Base-by-base conservation (phyloP, 2,113 vertebrate species). In the Ailurus styani region DNA sequence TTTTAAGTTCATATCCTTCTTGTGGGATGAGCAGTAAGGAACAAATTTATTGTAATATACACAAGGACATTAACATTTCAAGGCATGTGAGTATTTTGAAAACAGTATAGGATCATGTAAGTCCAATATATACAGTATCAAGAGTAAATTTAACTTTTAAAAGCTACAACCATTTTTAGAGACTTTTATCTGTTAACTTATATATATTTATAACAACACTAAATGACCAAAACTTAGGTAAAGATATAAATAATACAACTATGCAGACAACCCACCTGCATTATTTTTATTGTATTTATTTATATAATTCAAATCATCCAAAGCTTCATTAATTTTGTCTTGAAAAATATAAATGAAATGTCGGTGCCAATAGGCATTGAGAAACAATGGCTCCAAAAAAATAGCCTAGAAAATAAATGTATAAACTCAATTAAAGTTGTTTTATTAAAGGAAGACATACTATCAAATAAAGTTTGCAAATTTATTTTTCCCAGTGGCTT, bases 311-410 rank as follows among this genome's bases (percentile, higher is more conserved):
- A 99, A 98, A 86, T 99, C 99, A 95, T 98, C 90, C 95, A 99
- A 98, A 96, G 99, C 99, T 86, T 96, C 98, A 93, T 78, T 93
- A 92, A 91, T 97, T 98, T 97, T 99, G 10, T 98, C 98, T 98
- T 99, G 98, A 96, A 99, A 98, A 96, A 99, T 97, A 96, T 98
- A 99, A 98, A 99, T 98, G 90, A 99, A 98, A 98, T 99, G 98
- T 40, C 99, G 98, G 40, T 99, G 99, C 98, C 99, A 99, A 96
- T 99, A 99, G 70, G 98, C 98, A 98, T 99, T 98, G 90, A 99
- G 97, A 57, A 99, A 97, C 70, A 97, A 87, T 77, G 98, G 98
- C 98, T 99, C 99, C 95, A 98, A 97, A 29, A 50, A 96, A 97
- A 99, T 98, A 97, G 98, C 98, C 99, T 99, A 97, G 64, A 93